These are phyloP conservation scores for Lasioglossum calceatum DNA, from an alignment of 2,888 invertebrate species.

Conservation along the genomic window DNA sequence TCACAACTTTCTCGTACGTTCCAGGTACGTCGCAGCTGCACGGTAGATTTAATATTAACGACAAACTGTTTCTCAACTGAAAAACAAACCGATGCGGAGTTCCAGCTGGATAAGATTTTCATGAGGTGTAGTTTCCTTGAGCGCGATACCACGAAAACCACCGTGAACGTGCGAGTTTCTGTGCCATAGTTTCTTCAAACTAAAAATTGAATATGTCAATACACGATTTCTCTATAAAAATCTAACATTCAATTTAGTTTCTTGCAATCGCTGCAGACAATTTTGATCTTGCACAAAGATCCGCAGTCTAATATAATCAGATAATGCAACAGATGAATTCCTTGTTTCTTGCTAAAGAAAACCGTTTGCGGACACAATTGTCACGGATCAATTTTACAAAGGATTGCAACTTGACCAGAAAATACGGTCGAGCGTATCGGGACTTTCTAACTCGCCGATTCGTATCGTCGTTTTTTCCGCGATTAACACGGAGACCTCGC, in stretches of 20 bases:
- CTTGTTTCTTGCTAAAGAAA: too few species aligned
- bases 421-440: not conserved
- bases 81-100: not conserved
- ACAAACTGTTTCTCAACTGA: not conserved
- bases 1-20: conserved; percentile 11
- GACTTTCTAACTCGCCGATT: not conserved
- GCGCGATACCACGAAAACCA: not conserved
- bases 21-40: not conserved
- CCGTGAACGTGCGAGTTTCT: not conserved
- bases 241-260: too few species aligned
- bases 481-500: not conserved
- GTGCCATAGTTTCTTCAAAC: not conserved
- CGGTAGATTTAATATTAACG: not conserved
- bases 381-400: too few species aligned
- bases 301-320: too few species aligned
- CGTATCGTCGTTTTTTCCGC: not conserved
- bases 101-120: not conserved
- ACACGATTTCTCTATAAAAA: too few species aligned
- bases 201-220: too few species aligned
- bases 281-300: too few species aligned
- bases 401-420: not conserved
- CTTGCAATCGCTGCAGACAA: too few species aligned
- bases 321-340: too few species aligned
- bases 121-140: not conserved
- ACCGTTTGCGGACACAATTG: too few species aligned